Conservation (phyloP, 2,797 vertebrate genomes). For the Atherinosoma microstoma region DNA sequence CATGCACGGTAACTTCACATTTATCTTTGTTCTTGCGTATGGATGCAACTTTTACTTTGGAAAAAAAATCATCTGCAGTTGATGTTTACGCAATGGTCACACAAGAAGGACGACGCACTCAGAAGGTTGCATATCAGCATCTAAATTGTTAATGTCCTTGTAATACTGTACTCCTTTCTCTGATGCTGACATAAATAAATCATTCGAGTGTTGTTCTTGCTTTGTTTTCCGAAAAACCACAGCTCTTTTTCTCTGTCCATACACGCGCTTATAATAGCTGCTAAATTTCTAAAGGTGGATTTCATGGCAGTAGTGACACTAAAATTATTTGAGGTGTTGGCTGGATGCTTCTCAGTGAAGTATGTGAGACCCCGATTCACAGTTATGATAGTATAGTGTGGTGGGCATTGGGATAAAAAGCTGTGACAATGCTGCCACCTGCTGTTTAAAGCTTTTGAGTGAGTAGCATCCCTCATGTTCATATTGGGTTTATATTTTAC, state of each 20-base stretch:
- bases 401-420: slow-evolving; percentile 17
- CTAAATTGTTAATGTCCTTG: slow-evolving; percentile 73
- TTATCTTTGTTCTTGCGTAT: slow-evolving; percentile 23
- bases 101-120: slow-evolving; percentile 60
- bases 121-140: slow-evolving; percentile 61
- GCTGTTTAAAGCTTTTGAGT: slow-evolving; percentile 58
- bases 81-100: slow-evolving; percentile 44
- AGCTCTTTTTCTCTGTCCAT: slow-evolving; percentile 18
- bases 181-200: slow-evolving; percentile 70
- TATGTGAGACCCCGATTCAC: slow-evolving; percentile 49
- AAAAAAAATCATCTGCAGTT: slow-evolving; percentile 31
- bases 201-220: slow-evolving; percentile 46
- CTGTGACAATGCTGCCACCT: slow-evolving; percentile 85
- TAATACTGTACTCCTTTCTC: slow-evolving; percentile 60
- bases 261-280: slow-evolving; percentile 17
- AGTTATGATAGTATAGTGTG: slow-evolving; percentile 22
- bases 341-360: slow-evolving; percentile 51
- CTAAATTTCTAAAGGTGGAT: slow-evolving; percentile 36
- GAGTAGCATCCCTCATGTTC: slow-evolving; percentile 5
- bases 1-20: slow-evolving; percentile 7
- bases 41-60: slow-evolving; percentile 37
- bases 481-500: slow-evolving; percentile 13
- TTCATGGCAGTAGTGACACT: slow-evolving; percentile 40
- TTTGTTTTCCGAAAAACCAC: slow-evolving; percentile 29
- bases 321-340: slow-evolving; percentile 42